These are phyloP conservation scores for Spodoptera exigua DNA, from an alignment of 2,888 invertebrate genomes.

Conservation along the genomic window DNA sequence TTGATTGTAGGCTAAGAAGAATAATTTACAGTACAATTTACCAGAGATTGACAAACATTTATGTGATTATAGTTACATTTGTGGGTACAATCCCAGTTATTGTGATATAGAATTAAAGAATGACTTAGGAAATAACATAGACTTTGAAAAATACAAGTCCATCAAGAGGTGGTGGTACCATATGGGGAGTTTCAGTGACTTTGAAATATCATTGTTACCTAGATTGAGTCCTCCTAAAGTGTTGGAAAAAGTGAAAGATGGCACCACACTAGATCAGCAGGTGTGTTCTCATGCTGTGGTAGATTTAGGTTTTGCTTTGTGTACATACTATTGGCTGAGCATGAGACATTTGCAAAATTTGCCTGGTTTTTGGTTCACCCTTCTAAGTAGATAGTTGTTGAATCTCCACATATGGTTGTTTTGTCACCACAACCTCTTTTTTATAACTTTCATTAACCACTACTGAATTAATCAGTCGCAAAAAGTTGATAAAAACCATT, in stretches of 20 bases:
- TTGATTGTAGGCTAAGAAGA: conserved; percentile 75
- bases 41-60: conserved; percentile 82
- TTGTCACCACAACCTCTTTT: conserved; percentile 70
- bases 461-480: not conserved
- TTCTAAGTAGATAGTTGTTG: conserved; percentile 49
- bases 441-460: not conserved
- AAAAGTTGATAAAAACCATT: conserved; percentile 2
- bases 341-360: conserved; percentile 9
- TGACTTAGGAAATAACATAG: conserved; percentile 69
- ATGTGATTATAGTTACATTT: conserved; percentile 88
- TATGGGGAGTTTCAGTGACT: conserved; percentile 89
- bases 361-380: conserved; percentile 34
- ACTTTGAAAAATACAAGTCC: conserved; percentile 80
- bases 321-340: conserved; percentile 14
- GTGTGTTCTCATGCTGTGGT: conserved; percentile 63
- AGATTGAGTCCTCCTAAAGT: conserved; percentile 65
- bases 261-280: conserved; percentile 73
- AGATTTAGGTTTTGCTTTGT: conserved; percentile 29
- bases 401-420: conserved; percentile 80
- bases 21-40: conserved; percentile 66
- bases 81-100: conserved; percentile 87
- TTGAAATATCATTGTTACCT: conserved; percentile 84
- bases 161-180: conserved; percentile 90
- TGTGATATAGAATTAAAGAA: conserved; percentile 83
- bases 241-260: conserved; percentile 64